phyloP scores from a whole-genome alignment of 2,888 invertebrate species.

The Folsomia candida region DNA sequence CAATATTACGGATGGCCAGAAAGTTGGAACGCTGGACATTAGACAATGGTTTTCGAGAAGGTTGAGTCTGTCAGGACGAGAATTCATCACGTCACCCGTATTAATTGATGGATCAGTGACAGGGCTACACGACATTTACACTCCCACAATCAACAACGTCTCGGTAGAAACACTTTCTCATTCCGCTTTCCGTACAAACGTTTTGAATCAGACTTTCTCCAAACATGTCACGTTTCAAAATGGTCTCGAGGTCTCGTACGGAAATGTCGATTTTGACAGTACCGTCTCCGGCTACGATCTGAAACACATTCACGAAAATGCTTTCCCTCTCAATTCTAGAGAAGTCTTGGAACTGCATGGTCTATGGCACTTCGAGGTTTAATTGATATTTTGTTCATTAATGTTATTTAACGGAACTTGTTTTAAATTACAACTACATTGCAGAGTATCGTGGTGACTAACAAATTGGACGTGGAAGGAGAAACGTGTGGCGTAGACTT shows the following conservation, averaged over 20 bases:
- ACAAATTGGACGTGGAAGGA: conserved; percentile 16
- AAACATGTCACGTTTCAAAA: conserved; percentile 17
- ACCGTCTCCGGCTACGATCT: conserved; percentile 24
- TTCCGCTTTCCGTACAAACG: conserved; percentile 26
- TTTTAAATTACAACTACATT: conserved; percentile 1
- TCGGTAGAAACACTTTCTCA: background rate
- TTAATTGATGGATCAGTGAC: background rate
- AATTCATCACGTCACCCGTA: background rate
- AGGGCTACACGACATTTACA: conserved; percentile 3
- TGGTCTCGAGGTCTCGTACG: conserved; percentile 12
- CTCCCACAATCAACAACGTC: background rate
- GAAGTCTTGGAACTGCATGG: conserved; percentile 14
- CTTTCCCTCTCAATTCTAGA: conserved; percentile 28
- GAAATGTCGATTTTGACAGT: conserved; percentile 16
- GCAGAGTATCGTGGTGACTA: conserved; percentile 18
- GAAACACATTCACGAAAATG: conserved; percentile 26
- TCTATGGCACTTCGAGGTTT: conserved; percentile 23
- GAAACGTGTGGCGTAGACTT: conserved; percentile 37
- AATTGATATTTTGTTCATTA: background rate
- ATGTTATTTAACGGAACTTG: background rate
- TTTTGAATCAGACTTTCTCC: conserved; percentile 25
- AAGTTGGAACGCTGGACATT: background rate
- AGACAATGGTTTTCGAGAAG: background rate
- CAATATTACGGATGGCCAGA: background rate
- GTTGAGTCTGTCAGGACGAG: background rate